Conservation (phyloP, 2,113 vertebrate species). For the Chinchilla lanigera region DNA sequence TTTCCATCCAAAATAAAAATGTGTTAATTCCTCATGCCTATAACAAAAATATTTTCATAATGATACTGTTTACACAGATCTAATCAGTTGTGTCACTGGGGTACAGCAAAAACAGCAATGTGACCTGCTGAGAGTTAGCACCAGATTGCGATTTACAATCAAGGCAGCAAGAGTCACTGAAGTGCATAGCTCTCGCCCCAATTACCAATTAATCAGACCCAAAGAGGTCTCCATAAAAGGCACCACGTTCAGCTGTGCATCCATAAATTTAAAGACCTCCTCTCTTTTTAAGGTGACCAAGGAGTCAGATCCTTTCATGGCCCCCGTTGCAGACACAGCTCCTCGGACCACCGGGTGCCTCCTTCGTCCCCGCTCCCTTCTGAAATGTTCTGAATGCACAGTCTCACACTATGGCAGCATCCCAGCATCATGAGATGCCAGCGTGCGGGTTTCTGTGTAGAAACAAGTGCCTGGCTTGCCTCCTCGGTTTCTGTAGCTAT, state of each 20-base stretch:
- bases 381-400: constrained; percentile 38
- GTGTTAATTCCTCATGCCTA: constrained; percentile 78
- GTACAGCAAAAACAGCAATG: constrained; percentile 85
- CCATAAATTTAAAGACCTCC: constrained; percentile 77
- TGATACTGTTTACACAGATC: constrained; percentile 85
- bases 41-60: constrained; percentile 81
- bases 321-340: background rate
- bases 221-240: constrained; percentile 85
- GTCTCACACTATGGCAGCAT: constrained; percentile 59
- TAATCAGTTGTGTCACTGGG: constrained; percentile 86
- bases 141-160: constrained; percentile 88
- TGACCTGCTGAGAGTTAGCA: constrained; percentile 86
- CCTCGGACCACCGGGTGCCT: background rate
- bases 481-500: constrained; percentile 27
- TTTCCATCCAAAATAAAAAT: constrained; percentile 82
- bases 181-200: constrained; percentile 85
- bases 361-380: constrained; percentile 36
- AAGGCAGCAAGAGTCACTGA: constrained; percentile 85
- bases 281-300: constrained; percentile 55
- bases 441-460: constrained; percentile 55
- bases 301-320: background rate
- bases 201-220: constrained; percentile 89
- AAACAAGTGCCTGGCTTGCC: constrained; percentile 45
- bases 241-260: constrained; percentile 67
- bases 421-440: constrained; percentile 66